phyloP scores from a whole-genome alignment of 2,888 invertebrate species.

The Oxyscelio sp. region DNA sequence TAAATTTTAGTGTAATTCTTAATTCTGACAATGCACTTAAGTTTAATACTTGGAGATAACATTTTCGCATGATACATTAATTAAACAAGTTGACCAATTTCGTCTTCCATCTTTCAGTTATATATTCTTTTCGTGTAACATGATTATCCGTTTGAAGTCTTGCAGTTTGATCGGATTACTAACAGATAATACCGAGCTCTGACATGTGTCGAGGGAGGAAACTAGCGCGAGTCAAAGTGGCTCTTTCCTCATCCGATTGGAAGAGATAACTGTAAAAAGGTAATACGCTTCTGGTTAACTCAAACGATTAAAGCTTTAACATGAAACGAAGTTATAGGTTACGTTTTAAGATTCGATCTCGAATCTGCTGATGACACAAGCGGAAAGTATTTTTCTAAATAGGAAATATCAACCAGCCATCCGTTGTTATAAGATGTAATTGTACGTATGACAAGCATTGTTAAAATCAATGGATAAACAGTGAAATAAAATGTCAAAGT shows the following conservation, averaged over 20 bases:
- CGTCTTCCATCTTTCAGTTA: conserved; percentile 39
- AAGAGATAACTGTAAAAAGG: conserved; percentile 66
- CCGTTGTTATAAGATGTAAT: conserved; percentile 14
- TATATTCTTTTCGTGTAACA: conserved; percentile 48
- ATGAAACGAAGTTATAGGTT: conserved; percentile 20
- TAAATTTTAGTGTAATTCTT: no score
- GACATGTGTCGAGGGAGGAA: conserved; percentile 60
- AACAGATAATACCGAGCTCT: conserved; percentile 55
- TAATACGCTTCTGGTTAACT: conserved; percentile 75
- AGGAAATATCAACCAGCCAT: conserved; percentile 9
- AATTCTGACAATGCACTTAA: conserved; percentile 17
- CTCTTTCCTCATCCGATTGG: conserved; percentile 53
- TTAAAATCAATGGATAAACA: conserved; percentile 33
- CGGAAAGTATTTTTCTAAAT: conserved; percentile 43
- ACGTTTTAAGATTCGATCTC: conserved; percentile 50
- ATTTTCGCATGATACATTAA: conserved; percentile 9
- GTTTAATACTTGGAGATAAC: conserved; percentile 20
- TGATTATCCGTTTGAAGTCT: conserved; percentile 61
- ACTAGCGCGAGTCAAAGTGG: conserved; percentile 48
- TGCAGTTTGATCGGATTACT: conserved; percentile 67
- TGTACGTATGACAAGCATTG: conserved; percentile 33
- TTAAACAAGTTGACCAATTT: conserved; percentile 54
- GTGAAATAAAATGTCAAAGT: no score
- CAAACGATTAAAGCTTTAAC: conserved; percentile 66
- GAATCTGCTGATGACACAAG: conserved; percentile 57